Base-by-base conservation (phyloP, 2,113 vertebrate species). In the Bubo blakistoni region DNA sequence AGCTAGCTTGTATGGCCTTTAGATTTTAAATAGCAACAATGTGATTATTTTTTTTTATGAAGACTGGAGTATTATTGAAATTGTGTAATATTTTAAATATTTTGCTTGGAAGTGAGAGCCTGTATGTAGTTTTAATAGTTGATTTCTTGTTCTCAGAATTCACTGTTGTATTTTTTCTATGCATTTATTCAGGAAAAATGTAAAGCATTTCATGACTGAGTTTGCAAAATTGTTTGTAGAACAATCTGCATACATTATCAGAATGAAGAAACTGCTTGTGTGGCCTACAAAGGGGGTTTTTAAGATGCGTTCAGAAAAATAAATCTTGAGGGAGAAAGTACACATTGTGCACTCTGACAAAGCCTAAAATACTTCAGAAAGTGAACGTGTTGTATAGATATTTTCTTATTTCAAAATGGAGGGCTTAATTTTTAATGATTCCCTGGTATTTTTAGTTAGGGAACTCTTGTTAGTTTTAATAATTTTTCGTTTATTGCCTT, bases 151-250 rank as follows among this genome's bases (percentile, higher is more conserved):
- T 73, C 63, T 66, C 2, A 6, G 30, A 72, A 70, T 54, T 61
- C 7, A 32, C 57, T 85, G 12, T 8, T 73, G 16, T 44, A 29
- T 81, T 74, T 90, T 90, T 85, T 38, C 29, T 76, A 86, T 71
- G 46, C 7, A 32, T 38, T 84, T 94, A 58, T 74, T 90, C 11
- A 20, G 42, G 12, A 46, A 47, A 59, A 87, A 49, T 25, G 3
- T 15, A 40, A 46, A 16, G 14, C 0, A 0, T 78, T 91, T 83
- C 14, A 36, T 0, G 1, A 65, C 2, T 14, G 20, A 62, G 11
- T 36, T 66, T 66, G 29, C 22, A 20, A 11, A 69, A 72, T 8
- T 59, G 6, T 74, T 52, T 88, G 11, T 59, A 71, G 49, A 70
- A 16, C 5, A n/a, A n/a, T 88, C 63, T 83, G 9, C 14, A 38